phyloP scores from a whole-genome alignment of 1,140 invertebrate genomes.

The Geopemphigus sp. region DNA sequence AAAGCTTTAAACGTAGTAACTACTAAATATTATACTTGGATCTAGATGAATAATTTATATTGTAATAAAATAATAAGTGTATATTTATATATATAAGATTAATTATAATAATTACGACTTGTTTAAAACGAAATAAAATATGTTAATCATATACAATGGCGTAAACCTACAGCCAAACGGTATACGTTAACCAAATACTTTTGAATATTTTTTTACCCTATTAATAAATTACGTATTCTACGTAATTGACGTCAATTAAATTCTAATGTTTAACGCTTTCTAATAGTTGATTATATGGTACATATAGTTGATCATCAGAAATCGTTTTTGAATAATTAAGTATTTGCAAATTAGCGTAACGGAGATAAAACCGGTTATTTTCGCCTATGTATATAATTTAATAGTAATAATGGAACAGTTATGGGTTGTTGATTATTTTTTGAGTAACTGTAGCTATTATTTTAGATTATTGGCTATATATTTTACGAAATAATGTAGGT shows the following conservation, averaged over 20 bases:
- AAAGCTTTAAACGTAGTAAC: too few relatives aligned
- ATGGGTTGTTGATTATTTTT: too few relatives aligned
- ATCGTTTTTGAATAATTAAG: neutral
- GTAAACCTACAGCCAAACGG: neutral
- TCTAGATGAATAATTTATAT: neutral
- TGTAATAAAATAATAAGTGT: neutral
- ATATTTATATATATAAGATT: neutral
- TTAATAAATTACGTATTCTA: neutral
- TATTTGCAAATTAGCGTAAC: too few relatives aligned
- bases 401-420: too few relatives aligned
- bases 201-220: neutral
- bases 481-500: too few relatives aligned
- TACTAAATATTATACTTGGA: too few relatives aligned
- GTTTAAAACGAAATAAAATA: neutral
- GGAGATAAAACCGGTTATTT: too few relatives aligned
- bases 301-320: neutral
- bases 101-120: slow-evolving; percentile 5
- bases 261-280: neutral
- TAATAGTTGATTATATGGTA: neutral
- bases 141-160: neutral
- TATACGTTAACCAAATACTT: neutral
- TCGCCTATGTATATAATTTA: too few relatives aligned
- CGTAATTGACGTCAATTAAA: neutral
- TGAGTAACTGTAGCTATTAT: too few relatives aligned
- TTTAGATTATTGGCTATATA: too few relatives aligned